A percentile compares a stretch with the other conserved stretches of the same genome.
Conservation (phyloP, 35 echinoderm and acorn worm genomes). For the Nesometra sesokonis region DNA sequence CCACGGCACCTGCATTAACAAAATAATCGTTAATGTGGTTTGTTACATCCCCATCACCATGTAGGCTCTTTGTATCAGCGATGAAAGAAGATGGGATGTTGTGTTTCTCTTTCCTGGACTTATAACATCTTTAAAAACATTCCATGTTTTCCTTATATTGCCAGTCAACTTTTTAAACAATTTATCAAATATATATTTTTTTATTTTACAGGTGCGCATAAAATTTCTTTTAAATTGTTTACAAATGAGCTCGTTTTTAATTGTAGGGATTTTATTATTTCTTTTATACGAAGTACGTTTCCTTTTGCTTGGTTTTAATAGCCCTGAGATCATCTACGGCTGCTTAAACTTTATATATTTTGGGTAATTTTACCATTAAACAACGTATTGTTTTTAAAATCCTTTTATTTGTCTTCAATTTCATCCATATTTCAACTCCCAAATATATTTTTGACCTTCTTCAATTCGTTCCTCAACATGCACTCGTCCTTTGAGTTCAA, state of each 20-base stretch:
- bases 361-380: no score
- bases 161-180: not conserved
- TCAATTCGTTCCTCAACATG: no score
- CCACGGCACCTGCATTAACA: not conserved
- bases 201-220: not conserved
- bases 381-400: no score
- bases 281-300: no score
- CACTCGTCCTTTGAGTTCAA: no score
- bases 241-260: not conserved
- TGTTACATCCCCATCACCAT: not conserved
- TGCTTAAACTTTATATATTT: no score
- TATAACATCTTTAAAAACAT: not conserved
- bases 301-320: no score
- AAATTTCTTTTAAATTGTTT: not conserved
- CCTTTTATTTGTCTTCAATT: no score
- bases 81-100: no score
- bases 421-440: no score
- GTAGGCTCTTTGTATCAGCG: not conserved
- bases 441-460: no score
- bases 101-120: not conserved
- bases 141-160: not conserved
- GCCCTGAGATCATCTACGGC: no score
- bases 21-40: not conserved
- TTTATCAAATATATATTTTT: not conserved
- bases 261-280: not conserved